Evolutionary conservation across 2,888 invertebrate genomes (phyloP), one percentile per base, ranked within the genome.

Genomic region (Sylvicola cinctus): DNA sequence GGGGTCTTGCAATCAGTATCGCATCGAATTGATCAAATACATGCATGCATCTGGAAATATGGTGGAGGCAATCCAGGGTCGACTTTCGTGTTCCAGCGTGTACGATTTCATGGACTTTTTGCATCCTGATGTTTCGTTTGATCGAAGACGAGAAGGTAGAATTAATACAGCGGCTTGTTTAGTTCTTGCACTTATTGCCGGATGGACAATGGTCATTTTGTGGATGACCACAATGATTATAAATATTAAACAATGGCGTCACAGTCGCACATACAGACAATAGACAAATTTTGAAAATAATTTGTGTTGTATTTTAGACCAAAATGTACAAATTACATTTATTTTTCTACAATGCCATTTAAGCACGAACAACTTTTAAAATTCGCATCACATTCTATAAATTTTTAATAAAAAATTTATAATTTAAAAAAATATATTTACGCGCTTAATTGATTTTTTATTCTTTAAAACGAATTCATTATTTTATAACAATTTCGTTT

Each of bases 51-150:
- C 51, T 17, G 58, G 59, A 17, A 51, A 55, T 38, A 53, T 55
- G 36, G 57, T 58, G 4, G 52, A 51, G 2, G 55, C 54, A 3
- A 50, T 58, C 32, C 55, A 55, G 41, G 48, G 49, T 10, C 68
- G 83, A 10, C 55, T 84, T 3, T 60, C 68, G 1, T 84, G 84
- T 49, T 70, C 72, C 37, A 71, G 78, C 0, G 67, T 81, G 33
- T 74, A 70, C 44, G 84, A 84, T 55, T 83, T 77, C 50, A 78
- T 84, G 78, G 84, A 84, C 50, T 84, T 77, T 45, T 58, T 83
- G 38, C 75, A 78, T 39, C 71, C 75, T 33, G 73, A 75, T 43
- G 52, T 55, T 12, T 62, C 68, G 0, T 70, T 67, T 33, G 68
- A 70, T 41, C 67, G 68, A 42, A 61, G 72, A 16, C 65, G 72